Base-by-base conservation (phyloP, 2,888 invertebrate species). In the Lithodes maja region DNA sequence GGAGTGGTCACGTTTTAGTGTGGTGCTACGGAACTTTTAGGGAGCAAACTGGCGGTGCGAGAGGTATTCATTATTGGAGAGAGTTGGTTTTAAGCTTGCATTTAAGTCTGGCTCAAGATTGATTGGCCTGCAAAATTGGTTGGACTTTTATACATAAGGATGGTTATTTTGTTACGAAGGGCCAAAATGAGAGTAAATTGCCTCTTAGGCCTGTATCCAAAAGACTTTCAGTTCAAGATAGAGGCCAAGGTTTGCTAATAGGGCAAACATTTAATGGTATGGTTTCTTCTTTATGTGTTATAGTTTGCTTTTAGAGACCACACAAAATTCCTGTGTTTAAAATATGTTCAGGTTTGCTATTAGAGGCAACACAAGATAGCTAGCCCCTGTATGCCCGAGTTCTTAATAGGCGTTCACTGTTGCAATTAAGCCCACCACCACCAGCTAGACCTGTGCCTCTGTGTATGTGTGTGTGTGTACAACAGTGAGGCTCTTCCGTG, bases 51-150 rank as follows among this genome's bases (percentile, higher is more conserved):
- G 54, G 83, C 83, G 50, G 79, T 78, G 79, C 87, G 71, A 17
- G 87, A 87, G 9, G 87, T 83, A 3, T 83, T 87, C 87, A 87
- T 87, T 52, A 55, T 83, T 83, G 78, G 69, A 74, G 33, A 69
- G 78, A 61, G 71, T 78, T 68, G 15, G 17, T n/a, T 1, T 12
- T 71, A 71, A 1, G 17, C 0, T 9, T 71, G 17, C 12, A 3
- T 15, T 71, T 12, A n/a, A n/a, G 12, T 3, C 15, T 61, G 61
- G 61, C 61, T 61, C 61, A 3, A 71, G 3, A 71, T n/a, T 15
- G n/a, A 71, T n/a, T 71, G 71, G 17, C 71, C 15, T 7, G 17
- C 71, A n/a, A 17, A 71, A 17, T 17, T n/a, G 71, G 2, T 3
- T 17, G 3, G 71, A 71, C 1, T n/a, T 3, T 15, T n/a, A 9